Evolutionary conservation across 2,888 invertebrate genomes (phyloP).

Genomic region (Chloromyia formosa): DNA sequence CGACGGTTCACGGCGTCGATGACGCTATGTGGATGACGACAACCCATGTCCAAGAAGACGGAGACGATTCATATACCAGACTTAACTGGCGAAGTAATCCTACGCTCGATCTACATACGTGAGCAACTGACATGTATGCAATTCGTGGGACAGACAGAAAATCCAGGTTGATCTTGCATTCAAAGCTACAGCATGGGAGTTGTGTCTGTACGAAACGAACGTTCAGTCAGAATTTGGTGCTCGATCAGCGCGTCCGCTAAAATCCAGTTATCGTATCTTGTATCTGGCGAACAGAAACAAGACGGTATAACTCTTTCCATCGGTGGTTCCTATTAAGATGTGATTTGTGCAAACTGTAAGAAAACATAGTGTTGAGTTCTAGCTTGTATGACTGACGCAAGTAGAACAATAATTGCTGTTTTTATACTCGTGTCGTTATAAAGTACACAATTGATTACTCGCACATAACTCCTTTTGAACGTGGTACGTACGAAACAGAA

Average conservation of each 20-base stretch:
- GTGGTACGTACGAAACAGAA: too few species aligned
- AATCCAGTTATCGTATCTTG: constrained; percentile 16
- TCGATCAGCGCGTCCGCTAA: constrained; percentile 61
- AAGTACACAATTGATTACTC: too few species aligned
- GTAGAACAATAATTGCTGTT: too few species aligned
- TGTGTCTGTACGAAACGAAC: constrained; percentile 54
- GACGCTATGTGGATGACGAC: constrained; percentile 41
- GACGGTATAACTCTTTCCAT: neutral
- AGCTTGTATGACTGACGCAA: too few species aligned
- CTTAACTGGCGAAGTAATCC: constrained; percentile 24
- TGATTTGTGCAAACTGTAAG: constrained; percentile 11
- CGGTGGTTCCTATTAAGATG: constrained; percentile 14
- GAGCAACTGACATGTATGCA: constrained; percentile 34
- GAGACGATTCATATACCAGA: neutral
- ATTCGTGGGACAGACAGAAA: constrained; percentile 42
- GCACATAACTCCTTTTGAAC: too few species aligned
- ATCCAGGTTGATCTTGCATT: constrained; percentile 47
- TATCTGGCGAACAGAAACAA: neutral
- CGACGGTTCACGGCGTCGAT: neutral
- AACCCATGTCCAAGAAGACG: neutral
- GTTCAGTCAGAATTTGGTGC: constrained; percentile 65
- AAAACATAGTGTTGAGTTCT: neutral
- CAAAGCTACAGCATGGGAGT: constrained; percentile 49
- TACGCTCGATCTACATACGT: constrained; percentile 33
- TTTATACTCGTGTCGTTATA: too few species aligned